Evolutionary conservation across 1,140 invertebrate species (phyloP).

Genomic region (Zelostemma sp.): DNA sequence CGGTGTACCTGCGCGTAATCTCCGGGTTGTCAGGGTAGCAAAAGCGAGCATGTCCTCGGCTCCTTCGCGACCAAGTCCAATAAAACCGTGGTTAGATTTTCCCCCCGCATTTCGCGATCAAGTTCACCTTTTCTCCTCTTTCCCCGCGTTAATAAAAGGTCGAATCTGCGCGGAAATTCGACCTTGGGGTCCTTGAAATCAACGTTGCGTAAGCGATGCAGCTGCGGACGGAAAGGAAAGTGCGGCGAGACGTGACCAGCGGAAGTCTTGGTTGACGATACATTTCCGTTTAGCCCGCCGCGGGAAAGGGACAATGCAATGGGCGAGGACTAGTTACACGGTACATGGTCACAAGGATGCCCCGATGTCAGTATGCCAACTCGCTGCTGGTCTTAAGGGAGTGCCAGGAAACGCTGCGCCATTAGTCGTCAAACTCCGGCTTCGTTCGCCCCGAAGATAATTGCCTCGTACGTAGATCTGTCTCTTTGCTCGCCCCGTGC

Average conservation of each 20-base stretch:
- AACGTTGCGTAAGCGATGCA: slow-evolving; percentile 31
- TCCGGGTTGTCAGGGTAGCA: slow-evolving; percentile 13
- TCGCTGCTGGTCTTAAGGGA: slow-evolving; percentile 52
- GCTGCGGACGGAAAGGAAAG: slow-evolving; percentile 50
- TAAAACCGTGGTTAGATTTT: no score
- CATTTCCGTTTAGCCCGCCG: slow-evolving; percentile 54
- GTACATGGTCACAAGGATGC: slow-evolving; percentile 54
- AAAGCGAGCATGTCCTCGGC: not conserved
- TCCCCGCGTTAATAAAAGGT: no score
- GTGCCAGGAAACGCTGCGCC: slow-evolving; percentile 60
- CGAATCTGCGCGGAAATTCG: slow-evolving; percentile 1
- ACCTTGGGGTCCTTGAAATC: slow-evolving; percentile 18
- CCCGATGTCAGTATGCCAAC: slow-evolving; percentile 40
- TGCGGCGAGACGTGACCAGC: slow-evolving; percentile 56
- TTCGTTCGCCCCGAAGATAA: slow-evolving; percentile 60
- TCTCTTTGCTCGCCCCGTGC: slow-evolving; percentile 45
- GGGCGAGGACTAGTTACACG: slow-evolving; percentile 60
- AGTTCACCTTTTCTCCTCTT: no score
- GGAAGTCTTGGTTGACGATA: slow-evolving; percentile 58
- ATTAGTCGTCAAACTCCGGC: slow-evolving; percentile 60
- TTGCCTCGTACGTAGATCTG: slow-evolving; percentile 60
- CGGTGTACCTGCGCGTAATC: slow-evolving; percentile 22
- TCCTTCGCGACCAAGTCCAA: not conserved
- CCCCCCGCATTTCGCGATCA: no score
- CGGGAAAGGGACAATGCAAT: slow-evolving; percentile 55